Evolutionary conservation across 1,140 invertebrate species (phyloP).

Genomic region (Zeugodacus cucurbitae): DNA sequence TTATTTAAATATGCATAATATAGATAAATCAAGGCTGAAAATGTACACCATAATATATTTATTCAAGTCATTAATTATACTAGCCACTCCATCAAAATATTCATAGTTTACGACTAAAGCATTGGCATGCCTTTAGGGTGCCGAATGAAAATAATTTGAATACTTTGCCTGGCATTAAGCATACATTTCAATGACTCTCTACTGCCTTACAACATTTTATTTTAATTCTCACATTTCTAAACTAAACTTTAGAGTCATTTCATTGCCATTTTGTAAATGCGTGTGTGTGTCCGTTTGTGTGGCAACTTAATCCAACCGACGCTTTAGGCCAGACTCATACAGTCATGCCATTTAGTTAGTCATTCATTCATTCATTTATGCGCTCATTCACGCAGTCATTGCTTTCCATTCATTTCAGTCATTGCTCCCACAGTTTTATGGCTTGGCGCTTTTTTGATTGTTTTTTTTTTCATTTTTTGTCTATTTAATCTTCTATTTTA

Average conservation of each 20-base stretch:
- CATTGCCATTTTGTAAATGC: background rate
- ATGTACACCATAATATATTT: too few species aligned
- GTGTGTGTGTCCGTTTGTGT: background rate
- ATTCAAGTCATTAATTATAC: too few species aligned
- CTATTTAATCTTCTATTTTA: background rate
- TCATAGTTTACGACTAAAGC: background rate
- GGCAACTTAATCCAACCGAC: conserved; percentile 30
- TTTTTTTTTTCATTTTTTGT: background rate
- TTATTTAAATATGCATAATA: background rate
- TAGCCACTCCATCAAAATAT: background rate
- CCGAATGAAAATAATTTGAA: background rate
- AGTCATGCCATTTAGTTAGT: background rate
- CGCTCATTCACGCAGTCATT: conserved; percentile 29
- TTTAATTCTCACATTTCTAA: conserved; percentile 4
- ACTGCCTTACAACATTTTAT: background rate
- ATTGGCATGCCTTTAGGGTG: background rate
- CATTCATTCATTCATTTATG: conserved; percentile 5
- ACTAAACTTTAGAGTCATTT: conserved; percentile 14
- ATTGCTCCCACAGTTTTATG: conserved; percentile 5
- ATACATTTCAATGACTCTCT: background rate
- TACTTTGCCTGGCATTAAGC: background rate
- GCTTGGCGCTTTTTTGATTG: background rate
- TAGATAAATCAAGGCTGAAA: background rate
- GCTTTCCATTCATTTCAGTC: conserved; percentile 37
- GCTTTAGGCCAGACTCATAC: background rate